phyloP scores from a whole-genome alignment of 1,140 invertebrate genomes.

The Chrysomallon squamiferum region DNA sequence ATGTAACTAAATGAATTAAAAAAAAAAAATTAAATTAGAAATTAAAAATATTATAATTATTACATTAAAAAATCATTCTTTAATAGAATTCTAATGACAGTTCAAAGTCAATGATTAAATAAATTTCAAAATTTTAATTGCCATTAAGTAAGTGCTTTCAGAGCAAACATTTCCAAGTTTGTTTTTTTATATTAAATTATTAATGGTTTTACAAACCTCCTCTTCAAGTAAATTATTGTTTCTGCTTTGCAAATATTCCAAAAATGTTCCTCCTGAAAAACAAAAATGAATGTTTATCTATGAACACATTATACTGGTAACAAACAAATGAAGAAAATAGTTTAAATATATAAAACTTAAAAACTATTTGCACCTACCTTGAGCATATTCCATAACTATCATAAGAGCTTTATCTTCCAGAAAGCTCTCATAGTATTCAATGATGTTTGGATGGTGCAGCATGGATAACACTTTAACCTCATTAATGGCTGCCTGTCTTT shows the following conservation, averaged over 20 bases:
- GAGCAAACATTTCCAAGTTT: too few species aligned
- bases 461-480: slow-evolving; percentile 72
- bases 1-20: too few species aligned
- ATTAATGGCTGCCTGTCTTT: slow-evolving; percentile 61
- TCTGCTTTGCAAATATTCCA: slow-evolving; percentile 72
- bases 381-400: slow-evolving; percentile 91
- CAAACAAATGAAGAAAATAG: not conserved
- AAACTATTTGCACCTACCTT: slow-evolving; percentile 40
- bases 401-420: slow-evolving; percentile 74
- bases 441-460: slow-evolving; percentile 82
- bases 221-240: slow-evolving; percentile 62
- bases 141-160: too few species aligned
- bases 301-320: too few species aligned
- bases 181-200: too few species aligned
- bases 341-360: not conserved
- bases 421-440: slow-evolving; percentile 82
- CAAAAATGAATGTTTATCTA: too few species aligned
- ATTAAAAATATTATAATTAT: too few species aligned
- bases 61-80: too few species aligned
- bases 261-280: slow-evolving; percentile 73
- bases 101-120: too few species aligned
- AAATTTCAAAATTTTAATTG: too few species aligned
- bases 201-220: slow-evolving; percentile 50
- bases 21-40: too few species aligned
- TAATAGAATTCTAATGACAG: too few species aligned